Conservation (phyloP, 2,888 invertebrate species). For the Dynastes hyllus region DNA sequence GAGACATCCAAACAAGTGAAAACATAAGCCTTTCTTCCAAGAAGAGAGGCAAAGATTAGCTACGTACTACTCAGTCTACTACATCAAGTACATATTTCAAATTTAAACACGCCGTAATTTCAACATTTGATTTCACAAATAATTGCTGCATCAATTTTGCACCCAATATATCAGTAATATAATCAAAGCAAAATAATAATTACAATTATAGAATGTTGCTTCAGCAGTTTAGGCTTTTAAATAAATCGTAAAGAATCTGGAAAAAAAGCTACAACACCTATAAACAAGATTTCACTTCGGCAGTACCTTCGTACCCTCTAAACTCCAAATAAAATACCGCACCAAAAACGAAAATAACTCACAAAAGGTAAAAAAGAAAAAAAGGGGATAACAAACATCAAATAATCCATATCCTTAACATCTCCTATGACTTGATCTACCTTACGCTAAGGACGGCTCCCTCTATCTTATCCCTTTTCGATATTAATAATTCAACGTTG, state of each 20-base stretch:
- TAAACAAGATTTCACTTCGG: not conserved
- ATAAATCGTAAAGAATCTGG: not conserved
- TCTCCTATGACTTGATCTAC: constrained; percentile 3
- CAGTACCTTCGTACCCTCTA: not conserved
- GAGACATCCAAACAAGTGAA: too few relatives aligned
- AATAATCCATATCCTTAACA: constrained; percentile 15
- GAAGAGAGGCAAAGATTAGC: too few relatives aligned
- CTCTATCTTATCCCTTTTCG: constrained; percentile 20
- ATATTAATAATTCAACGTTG: constrained; percentile 42
- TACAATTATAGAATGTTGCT: too few relatives aligned
- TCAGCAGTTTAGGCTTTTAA: too few relatives aligned
- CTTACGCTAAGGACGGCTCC: constrained; percentile 6
- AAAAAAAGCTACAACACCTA: not conserved
- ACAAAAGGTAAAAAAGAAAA: not conserved
- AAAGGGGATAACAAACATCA: not conserved
- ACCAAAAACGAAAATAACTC: not conserved
- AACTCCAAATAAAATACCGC: not conserved
- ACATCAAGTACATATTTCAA: too few relatives aligned
- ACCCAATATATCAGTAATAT: too few relatives aligned
- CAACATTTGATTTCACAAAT: too few relatives aligned
- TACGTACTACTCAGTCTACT: too few relatives aligned
- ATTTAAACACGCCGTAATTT: too few relatives aligned
- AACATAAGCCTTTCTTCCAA: too few relatives aligned
- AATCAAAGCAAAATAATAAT: too few relatives aligned
- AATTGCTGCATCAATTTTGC: too few relatives aligned